Evolutionary conservation across 2,888 invertebrate genomes (phyloP).

Genomic region (Calephelis perditalis): DNA sequence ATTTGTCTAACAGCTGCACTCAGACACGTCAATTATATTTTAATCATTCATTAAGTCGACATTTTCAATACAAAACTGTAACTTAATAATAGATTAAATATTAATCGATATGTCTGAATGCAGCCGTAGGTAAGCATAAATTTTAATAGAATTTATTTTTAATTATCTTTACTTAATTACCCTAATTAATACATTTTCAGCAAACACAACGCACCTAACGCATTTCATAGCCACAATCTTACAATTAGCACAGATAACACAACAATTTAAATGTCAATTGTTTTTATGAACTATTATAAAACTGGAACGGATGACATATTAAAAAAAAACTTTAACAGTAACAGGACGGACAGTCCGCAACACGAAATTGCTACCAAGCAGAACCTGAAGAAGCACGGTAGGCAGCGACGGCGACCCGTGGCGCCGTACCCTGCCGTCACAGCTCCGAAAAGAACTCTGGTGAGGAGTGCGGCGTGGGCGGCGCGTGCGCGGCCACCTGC

Average conservation of each 20-base stretch:
- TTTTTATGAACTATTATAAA: slow-evolving; percentile 70
- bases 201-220: background rate
- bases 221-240: slow-evolving; percentile 74
- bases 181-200: background rate
- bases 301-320: slow-evolving; percentile 69
- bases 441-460: slow-evolving; percentile 75
- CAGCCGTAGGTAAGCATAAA: too few relatives aligned
- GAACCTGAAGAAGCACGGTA: slow-evolving; percentile 52
- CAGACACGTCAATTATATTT: too few relatives aligned
- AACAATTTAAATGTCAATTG: slow-evolving; percentile 54
- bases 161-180: background rate
- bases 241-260: slow-evolving; percentile 70
- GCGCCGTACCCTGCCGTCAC: slow-evolving; percentile 75
- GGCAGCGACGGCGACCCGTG: slow-evolving; percentile 53
- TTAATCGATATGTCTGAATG: too few relatives aligned
- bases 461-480: slow-evolving; percentile 71
- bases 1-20: too few relatives aligned
- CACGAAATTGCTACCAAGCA: slow-evolving; percentile 72
- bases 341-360: slow-evolving; percentile 43
- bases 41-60: too few relatives aligned
- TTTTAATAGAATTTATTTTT: background rate
- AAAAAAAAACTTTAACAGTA: slow-evolving; percentile 74
- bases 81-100: too few relatives aligned
- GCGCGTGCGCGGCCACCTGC: slow-evolving; percentile 52
- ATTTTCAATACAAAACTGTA: too few relatives aligned